Conservation (phyloP, 2,888 invertebrate genomes). For the Apamea sordens region DNA sequence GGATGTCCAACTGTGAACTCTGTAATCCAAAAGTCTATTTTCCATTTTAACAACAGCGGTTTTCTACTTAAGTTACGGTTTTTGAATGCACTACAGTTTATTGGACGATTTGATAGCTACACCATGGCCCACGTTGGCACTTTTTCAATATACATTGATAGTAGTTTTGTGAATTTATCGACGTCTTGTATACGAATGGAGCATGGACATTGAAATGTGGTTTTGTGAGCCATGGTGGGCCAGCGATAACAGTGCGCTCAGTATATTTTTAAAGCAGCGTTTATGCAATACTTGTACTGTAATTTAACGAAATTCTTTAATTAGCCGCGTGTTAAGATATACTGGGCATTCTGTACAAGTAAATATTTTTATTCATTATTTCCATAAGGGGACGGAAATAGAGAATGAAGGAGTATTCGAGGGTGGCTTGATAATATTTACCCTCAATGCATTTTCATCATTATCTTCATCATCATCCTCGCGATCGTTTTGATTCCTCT, state of each 20-base stretch:
- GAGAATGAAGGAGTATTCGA: background rate
- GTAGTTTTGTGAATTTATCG: background rate
- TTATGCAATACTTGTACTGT: background rate
- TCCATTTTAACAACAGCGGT: conserved; percentile 29
- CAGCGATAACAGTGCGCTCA: background rate
- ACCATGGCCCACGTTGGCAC: conserved; percentile 7
- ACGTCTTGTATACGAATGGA: conserved; percentile 54
- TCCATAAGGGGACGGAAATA: conserved; percentile 10
- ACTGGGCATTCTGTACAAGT: conserved; percentile 4
- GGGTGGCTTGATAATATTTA: conserved; percentile 41
- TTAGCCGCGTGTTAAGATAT: background rate
- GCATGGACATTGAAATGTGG: conserved; percentile 42
- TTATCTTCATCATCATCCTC: conserved; percentile 37
- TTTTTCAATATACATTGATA: conserved; percentile 35
- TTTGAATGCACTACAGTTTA: conserved; percentile 14
- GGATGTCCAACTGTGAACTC: conserved; percentile 63
- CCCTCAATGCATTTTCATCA: conserved; percentile 39
- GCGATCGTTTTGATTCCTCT: conserved; percentile 25
- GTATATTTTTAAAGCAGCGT: conserved; percentile 1
- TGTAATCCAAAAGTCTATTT: conserved; percentile 56
- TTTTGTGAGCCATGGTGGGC: background rate
- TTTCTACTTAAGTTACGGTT: conserved; percentile 36
- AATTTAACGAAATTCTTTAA: background rate
- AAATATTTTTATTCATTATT: background rate
- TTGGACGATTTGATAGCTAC: background rate